Percentiles rank a stretch among this genome's conserved stretches.
phyloP scores from a whole-genome alignment of 2,797 vertebrate species.

The Mormyrus proboscirostris region DNA sequence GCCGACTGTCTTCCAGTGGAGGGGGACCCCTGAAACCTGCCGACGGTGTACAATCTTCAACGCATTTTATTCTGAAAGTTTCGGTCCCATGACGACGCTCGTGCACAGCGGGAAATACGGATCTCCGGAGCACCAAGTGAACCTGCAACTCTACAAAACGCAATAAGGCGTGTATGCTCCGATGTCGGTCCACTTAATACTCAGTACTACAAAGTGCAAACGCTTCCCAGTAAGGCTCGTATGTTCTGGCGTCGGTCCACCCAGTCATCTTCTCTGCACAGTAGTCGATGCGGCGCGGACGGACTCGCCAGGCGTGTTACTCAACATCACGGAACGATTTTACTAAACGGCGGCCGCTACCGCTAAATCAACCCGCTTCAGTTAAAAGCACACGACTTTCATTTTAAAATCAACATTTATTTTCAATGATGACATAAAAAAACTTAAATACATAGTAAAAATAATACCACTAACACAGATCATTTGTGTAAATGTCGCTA shows the following conservation, averaged over 20 bases:
- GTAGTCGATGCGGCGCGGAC: background rate
- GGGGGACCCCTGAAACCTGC: background rate
- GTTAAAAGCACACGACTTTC: background rate
- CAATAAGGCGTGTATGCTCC: background rate
- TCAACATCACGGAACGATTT: background rate
- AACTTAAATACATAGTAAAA: constrained; percentile 18
- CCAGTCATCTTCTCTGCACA: background rate
- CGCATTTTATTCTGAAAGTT: background rate
- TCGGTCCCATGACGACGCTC: background rate
- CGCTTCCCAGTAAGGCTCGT: background rate
- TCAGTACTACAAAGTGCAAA: no score
- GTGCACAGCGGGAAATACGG: background rate
- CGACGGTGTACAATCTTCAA: background rate
- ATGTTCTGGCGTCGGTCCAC: background rate
- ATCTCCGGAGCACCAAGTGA: no score
- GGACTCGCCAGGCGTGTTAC: background rate
- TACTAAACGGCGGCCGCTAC: background rate
- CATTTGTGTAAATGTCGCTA: background rate
- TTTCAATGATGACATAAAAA: constrained; percentile 11
- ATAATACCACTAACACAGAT: constrained; percentile 8
- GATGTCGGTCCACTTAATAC: no score
- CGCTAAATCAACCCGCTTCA: background rate
- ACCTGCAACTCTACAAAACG: background rate
- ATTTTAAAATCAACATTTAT: constrained; percentile 14
- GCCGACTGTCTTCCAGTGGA: background rate